phyloP scores from a whole-genome alignment of 2,888 invertebrate genomes.

The Cephus pulcher region DNA sequence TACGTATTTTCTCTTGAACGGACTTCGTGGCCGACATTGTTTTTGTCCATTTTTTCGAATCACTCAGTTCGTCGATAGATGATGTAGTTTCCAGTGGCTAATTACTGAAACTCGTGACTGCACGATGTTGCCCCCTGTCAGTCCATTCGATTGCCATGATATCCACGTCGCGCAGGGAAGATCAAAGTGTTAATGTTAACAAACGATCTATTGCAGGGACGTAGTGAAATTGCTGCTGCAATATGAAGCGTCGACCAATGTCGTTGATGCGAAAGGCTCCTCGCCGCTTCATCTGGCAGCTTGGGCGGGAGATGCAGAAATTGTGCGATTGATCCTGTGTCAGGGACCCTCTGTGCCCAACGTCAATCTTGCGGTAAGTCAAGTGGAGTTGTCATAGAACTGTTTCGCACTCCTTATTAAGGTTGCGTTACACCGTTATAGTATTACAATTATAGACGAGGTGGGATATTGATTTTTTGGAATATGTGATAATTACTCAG shows the following conservation, averaged over 20 bases:
- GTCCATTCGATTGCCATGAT: not conserved
- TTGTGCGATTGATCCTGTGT: conserved; percentile 85
- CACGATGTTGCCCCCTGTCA: not conserved
- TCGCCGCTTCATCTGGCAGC: conserved; percentile 94
- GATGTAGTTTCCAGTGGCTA: not conserved
- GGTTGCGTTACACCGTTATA: not conserved
- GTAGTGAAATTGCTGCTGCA: conserved; percentile 86
- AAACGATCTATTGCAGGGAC: conserved; percentile 71
- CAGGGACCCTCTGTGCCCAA: conserved; percentile 86
- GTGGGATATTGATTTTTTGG: not conserved
- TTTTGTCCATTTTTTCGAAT: not conserved
- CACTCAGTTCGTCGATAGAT: not conserved
- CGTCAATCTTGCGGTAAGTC: conserved; percentile 84
- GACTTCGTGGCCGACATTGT: not conserved
- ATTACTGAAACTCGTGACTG: not conserved
- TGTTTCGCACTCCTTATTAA: not conserved
- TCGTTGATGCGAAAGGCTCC: conserved; percentile 90
- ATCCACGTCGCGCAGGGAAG: not conserved
- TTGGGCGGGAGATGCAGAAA: conserved; percentile 92
- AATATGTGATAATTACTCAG: not conserved
- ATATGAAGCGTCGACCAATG: conserved; percentile 89
- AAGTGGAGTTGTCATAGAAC: not conserved
- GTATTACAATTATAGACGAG: not conserved
- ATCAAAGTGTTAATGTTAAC: not conserved
- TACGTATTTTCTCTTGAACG: not conserved